Percentiles rank a stretch among this genome's conserved stretches.
Conservation (phyloP, 2,113 vertebrate genomes). For the Cyanoderma ruficeps region DNA sequence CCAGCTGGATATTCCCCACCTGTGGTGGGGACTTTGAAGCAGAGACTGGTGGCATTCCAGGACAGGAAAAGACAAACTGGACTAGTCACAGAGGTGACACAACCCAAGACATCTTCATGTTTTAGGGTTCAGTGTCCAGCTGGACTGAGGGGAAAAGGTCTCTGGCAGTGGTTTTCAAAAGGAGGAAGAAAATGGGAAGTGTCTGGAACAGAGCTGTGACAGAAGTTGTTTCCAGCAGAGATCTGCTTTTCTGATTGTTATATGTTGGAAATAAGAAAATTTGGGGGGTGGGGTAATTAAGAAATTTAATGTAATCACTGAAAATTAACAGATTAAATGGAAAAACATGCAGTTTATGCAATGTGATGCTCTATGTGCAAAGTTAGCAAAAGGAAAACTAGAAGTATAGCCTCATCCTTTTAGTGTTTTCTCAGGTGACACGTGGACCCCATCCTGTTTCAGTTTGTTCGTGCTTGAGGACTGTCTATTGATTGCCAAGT, state of each 20-base stretch:
- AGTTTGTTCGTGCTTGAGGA: not conserved
- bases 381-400: not conserved
- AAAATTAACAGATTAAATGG: not conserved
- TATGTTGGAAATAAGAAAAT: not conserved
- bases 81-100: not conserved
- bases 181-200: not conserved
- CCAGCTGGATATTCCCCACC: not conserved
- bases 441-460: not conserved
- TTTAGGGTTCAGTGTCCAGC: not conserved
- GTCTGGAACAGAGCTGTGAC: not conserved
- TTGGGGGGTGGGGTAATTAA: fast-evolving
- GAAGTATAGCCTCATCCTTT: not conserved
- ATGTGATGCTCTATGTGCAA: not conserved
- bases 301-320: not conserved
- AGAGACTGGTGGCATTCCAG: not conserved
- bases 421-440: not conserved
- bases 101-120: not conserved
- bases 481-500: not conserved
- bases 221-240: not conserved
- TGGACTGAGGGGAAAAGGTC: not conserved
- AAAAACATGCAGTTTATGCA: not conserved
- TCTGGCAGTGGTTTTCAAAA: not conserved
- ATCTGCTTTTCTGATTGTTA: not conserved
- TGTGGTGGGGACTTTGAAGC: not conserved
- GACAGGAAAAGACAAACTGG: not conserved